Percentiles rank a stretch among this genome's conserved stretches.
Conservation (phyloP, 1,140 invertebrate genomes). For the Brachionus asplanchnoidis region DNA sequence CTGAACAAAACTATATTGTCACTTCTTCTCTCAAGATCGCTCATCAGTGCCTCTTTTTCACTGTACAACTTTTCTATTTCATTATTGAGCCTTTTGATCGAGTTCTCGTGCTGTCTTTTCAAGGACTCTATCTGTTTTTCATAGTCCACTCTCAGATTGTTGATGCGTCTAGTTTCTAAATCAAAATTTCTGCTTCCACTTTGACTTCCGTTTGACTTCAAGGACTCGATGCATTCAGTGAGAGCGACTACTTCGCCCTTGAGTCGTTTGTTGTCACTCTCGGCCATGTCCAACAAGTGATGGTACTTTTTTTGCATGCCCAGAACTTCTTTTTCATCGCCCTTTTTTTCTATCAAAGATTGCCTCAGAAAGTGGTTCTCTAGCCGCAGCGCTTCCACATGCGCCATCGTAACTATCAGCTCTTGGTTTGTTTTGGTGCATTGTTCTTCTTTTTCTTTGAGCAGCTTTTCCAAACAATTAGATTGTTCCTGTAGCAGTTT, state of each 20-base stretch:
- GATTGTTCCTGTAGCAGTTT: constrained; percentile 11
- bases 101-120: constrained; percentile 5
- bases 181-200: not conserved
- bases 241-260: constrained; percentile 18
- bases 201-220: not conserved
- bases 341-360: constrained; percentile 8
- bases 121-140: constrained; percentile 30
- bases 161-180: not conserved
- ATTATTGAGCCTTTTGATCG: not conserved
- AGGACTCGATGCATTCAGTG: constrained; percentile 17
- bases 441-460: constrained; percentile 26
- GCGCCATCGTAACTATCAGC: not conserved
- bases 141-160: not conserved
- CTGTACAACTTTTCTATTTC: constrained; percentile 35
- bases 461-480: constrained; percentile 17
- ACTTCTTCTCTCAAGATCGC: not conserved
- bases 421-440: not conserved
- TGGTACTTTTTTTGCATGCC: constrained; percentile 38
- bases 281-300: not conserved
- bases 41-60: not conserved
- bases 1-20: not conserved
- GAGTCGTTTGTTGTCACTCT: constrained; percentile 11
- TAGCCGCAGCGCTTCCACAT: constrained; percentile 3
- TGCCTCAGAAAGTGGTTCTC: constrained; percentile 32
- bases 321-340: constrained; percentile 37